Evolutionary conservation across 1,140 invertebrate genomes (phyloP).

Genomic region (Aphelinus certus): DNA sequence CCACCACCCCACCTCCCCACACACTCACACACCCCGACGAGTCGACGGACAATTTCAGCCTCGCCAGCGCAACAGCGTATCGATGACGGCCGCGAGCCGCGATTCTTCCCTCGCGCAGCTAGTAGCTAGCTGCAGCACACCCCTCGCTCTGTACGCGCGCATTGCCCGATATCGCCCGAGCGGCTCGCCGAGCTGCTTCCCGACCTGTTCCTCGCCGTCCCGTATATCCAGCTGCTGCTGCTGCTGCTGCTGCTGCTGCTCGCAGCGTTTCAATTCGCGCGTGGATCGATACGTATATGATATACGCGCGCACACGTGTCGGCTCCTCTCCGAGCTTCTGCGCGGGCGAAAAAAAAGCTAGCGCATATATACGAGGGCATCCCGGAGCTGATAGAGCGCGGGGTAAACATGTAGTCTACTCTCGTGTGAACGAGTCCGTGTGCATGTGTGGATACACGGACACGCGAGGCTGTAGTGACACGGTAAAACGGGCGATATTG

Average conservation of each 20-base stretch:
- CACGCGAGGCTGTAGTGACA: too few species aligned
- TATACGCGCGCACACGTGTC: too few species aligned
- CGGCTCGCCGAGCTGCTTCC: conserved; percentile 28
- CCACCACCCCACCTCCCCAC: neutral
- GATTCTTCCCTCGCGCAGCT: conserved; percentile 23
- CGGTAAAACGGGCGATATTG: too few species aligned
- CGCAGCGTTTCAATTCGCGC: conserved; percentile 36
- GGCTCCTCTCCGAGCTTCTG: too few species aligned
- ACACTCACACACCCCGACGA: neutral
- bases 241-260: too few species aligned
- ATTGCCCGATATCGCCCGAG: neutral
- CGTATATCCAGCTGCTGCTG: too few species aligned
- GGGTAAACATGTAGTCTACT: too few species aligned
- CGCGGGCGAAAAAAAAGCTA: too few species aligned
- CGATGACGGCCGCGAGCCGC: conserved; percentile 6
- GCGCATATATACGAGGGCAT: too few species aligned
- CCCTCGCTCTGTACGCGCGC: neutral
- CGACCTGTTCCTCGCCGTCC: conserved; percentile 27
- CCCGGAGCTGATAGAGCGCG: too few species aligned
- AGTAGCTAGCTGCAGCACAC: conserved; percentile 16
- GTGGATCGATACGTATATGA: conserved; percentile 30
- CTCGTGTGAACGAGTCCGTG: too few species aligned
- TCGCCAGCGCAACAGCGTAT: neutral
- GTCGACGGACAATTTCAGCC: neutral
- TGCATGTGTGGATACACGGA: too few species aligned